Conservation (phyloP, 2,113 vertebrate species). For the Neotoma lepida region DNA sequence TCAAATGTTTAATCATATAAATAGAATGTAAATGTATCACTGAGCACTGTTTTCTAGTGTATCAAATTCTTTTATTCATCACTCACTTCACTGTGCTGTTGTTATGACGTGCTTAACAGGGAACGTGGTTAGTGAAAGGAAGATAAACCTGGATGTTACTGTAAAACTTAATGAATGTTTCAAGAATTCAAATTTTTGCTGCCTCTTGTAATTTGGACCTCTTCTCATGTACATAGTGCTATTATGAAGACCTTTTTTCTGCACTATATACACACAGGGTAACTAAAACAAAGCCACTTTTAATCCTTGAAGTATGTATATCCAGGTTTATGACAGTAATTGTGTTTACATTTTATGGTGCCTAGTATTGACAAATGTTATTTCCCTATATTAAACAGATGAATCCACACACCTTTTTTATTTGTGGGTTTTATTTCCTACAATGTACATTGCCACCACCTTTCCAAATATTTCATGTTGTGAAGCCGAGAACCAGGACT, state of each 20-base stretch:
- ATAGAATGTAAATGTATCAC: slow-evolving; percentile 90
- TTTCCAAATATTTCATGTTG: slow-evolving; percentile 65
- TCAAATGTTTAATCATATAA: slow-evolving; percentile 91
- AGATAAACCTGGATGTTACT: slow-evolving; percentile 93
- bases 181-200: slow-evolving; percentile 76
- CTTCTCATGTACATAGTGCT: slow-evolving; percentile 77
- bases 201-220: slow-evolving; percentile 74
- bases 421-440: slow-evolving; percentile 84
- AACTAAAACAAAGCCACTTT: slow-evolving; percentile 81
- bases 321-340: slow-evolving; percentile 95
- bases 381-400: slow-evolving; percentile 94
- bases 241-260: slow-evolving; percentile 56
- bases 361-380: slow-evolving; percentile 94
- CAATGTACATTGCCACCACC: slow-evolving; percentile 47
- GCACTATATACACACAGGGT: slow-evolving; percentile 82
- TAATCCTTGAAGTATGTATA: slow-evolving; percentile 82
- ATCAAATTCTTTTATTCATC: slow-evolving; percentile 84
- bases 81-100: slow-evolving; percentile 91
- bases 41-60: slow-evolving; percentile 86
- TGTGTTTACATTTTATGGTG: slow-evolving; percentile 99
- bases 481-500: background rate
- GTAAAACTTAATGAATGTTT: slow-evolving; percentile 78
- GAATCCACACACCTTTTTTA: slow-evolving; percentile 84
- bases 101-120: slow-evolving; percentile 90
- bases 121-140: slow-evolving; percentile 88